Evolutionary conservation across 35 echinoderm and acorn worm species (phyloP).

Genomic region (Lytechinus pictus): DNA sequence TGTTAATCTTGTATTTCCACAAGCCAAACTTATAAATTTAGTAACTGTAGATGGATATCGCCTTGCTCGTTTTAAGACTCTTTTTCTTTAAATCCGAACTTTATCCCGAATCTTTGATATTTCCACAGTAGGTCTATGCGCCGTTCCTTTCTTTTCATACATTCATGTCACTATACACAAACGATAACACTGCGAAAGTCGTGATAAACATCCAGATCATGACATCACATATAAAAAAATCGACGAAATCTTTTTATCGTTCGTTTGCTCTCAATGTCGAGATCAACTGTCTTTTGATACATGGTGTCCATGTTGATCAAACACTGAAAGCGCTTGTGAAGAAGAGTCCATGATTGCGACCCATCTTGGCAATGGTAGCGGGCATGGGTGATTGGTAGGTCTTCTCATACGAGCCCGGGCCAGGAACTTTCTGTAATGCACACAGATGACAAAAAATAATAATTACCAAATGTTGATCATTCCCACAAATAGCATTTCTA

Average conservation of each 20-base stretch:
- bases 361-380: conserved; percentile 92
- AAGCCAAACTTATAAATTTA: not conserved
- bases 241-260: not conserved
- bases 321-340: conserved; percentile 92
- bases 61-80: not conserved
- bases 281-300: not conserved
- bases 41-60: not conserved
- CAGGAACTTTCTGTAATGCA: conserved; percentile 90
- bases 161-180: not conserved
- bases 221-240: not conserved
- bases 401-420: conserved; percentile 89
- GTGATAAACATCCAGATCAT: not conserved
- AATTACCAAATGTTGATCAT: too few relatives aligned
- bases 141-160: not conserved
- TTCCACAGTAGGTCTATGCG: not conserved
- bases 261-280: not conserved
- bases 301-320: conserved; percentile 24
- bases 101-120: not conserved
- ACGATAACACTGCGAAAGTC: not conserved
- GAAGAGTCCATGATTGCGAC: conserved; percentile 93
- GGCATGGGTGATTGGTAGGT: conserved; percentile 96
- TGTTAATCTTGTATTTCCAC: not conserved
- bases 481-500: too few relatives aligned
- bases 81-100: not conserved
- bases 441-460: not conserved